Conservation (phyloP, 1,140 invertebrate species). For the Conus betulinus region DNA sequence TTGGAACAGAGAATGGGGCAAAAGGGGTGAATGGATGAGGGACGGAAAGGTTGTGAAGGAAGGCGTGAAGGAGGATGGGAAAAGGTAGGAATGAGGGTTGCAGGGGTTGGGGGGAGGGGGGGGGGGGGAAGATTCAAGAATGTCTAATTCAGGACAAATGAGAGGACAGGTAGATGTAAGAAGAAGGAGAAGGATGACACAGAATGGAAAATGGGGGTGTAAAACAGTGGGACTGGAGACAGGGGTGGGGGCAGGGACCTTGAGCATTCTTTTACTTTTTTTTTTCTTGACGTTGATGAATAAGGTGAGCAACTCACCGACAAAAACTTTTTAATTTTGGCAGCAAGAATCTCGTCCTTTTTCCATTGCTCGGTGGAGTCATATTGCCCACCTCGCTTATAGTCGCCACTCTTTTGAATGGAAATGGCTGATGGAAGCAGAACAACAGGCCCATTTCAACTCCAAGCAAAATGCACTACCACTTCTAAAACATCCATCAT, state of each 20-base stretch:
- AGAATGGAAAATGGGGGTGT: not conserved
- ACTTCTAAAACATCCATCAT: not conserved
- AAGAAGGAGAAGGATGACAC: no score
- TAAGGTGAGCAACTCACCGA: constrained; percentile 82
- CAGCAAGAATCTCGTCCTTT: constrained; percentile 89
- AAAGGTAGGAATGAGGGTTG: not conserved
- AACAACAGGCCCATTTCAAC: not conserved
- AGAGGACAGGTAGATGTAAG: no score
- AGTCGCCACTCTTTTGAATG: constrained; percentile 43
- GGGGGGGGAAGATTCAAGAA: not conserved
- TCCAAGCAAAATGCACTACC: not conserved
- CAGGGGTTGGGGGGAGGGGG: not conserved
- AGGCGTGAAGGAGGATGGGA: not conserved
- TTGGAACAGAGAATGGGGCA: not conserved
- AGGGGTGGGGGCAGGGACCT: no score
- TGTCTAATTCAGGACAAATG: no score
- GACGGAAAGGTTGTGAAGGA: not conserved
- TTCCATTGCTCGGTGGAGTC: constrained; percentile 70
- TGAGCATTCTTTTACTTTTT: no score
- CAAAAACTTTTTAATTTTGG: constrained; percentile 95
- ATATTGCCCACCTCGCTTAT: constrained; percentile 25
- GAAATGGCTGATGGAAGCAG: constrained; percentile 36
- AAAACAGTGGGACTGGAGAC: not conserved
- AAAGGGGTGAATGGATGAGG: not conserved
- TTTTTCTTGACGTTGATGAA: not conserved